A percentile compares a stretch with the other conserved stretches of the same genome.
Conservation (phyloP, 2,888 invertebrate species). For the Tineola bisselliella region DNA sequence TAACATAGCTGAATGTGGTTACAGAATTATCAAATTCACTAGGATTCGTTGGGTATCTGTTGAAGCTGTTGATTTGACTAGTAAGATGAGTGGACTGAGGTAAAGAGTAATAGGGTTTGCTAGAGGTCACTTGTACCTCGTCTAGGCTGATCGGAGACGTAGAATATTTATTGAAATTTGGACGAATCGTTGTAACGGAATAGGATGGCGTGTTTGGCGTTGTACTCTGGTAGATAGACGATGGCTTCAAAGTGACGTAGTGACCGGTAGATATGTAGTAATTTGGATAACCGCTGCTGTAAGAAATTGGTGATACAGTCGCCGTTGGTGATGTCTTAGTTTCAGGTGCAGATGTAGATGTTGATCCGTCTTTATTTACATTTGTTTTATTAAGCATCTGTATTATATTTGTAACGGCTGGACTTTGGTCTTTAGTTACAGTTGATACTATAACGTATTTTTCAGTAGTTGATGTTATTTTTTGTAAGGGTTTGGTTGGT, state of each 20-base stretch:
- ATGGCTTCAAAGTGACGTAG: constrained; percentile 53
- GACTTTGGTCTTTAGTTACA: constrained; percentile 61
- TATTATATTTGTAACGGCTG: constrained; percentile 70
- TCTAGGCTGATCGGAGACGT: constrained; percentile 38
- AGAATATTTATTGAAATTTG: constrained; percentile 30
- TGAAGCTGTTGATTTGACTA: constrained; percentile 57
- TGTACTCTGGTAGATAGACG: constrained; percentile 23
- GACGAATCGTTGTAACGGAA: constrained; percentile 31
- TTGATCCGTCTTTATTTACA: constrained; percentile 39
- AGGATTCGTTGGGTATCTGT: constrained; percentile 54
- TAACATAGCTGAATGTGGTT: constrained; percentile 50
- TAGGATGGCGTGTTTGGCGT: constrained; percentile 18
- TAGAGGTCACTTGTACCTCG: constrained; percentile 31
- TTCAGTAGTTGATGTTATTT: constrained; percentile 26
- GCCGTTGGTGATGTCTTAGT: constrained; percentile 40
- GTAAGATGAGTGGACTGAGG: constrained; percentile 50
- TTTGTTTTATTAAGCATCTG: constrained; percentile 70
- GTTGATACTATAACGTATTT: constrained; percentile 69
- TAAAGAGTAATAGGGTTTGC: constrained; percentile 38
- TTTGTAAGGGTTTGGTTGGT: constrained; percentile 1
- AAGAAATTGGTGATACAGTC: constrained; percentile 35
- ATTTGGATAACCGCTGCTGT: constrained; percentile 39
- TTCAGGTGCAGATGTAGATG: constrained; percentile 34
- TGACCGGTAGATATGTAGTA: constrained; percentile 46
- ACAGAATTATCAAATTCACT: constrained; percentile 45